A percentile compares a stretch with the other conserved stretches of the same genome.
These are phyloP conservation scores for Catagonus wagneri DNA, from an alignment of 2,113 vertebrate genomes.

Conservation along the genomic window DNA sequence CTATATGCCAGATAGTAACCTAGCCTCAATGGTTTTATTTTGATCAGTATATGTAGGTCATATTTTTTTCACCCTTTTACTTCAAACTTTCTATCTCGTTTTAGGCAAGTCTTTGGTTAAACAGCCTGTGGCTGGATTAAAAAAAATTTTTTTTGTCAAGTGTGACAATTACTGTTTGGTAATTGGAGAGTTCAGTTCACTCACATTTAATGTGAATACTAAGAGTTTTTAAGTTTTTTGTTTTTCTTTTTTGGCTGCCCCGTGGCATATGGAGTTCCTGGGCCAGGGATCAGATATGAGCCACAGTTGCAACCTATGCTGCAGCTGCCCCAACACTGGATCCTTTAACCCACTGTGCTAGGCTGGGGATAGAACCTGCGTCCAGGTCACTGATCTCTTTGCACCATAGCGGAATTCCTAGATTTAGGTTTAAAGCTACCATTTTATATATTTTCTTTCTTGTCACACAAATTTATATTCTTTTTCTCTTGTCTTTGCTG, in stretches of 20 bases:
- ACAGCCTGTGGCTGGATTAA: not conserved
- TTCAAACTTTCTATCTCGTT: constrained; percentile 1
- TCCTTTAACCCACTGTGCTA: too few species aligned
- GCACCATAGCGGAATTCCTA: too few species aligned
- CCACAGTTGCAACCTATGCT: too few species aligned
- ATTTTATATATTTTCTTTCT: not conserved
- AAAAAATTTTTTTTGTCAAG: not conserved
- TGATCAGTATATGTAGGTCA: not conserved
- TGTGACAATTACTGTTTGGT: not conserved
- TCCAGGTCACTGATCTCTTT: too few species aligned
- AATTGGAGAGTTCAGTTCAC: not conserved
- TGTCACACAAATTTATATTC: not conserved
- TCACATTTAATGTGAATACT: constrained; percentile 37
- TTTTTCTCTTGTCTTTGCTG: not conserved
- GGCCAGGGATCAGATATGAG: too few species aligned
- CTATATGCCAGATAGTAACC: not conserved
- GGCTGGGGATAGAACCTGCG: too few species aligned
- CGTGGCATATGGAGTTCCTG: too few species aligned
- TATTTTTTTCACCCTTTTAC: not conserved
- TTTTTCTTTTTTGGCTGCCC: too few species aligned
- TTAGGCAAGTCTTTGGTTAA: not conserved
- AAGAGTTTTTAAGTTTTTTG: too few species aligned
- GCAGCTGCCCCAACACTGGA: too few species aligned
- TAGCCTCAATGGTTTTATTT: not conserved
- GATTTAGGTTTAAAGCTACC: not conserved